These are phyloP conservation scores for Chaetodon auriga DNA, from an alignment of 2,113 vertebrate species.

Conservation along the genomic window DNA sequence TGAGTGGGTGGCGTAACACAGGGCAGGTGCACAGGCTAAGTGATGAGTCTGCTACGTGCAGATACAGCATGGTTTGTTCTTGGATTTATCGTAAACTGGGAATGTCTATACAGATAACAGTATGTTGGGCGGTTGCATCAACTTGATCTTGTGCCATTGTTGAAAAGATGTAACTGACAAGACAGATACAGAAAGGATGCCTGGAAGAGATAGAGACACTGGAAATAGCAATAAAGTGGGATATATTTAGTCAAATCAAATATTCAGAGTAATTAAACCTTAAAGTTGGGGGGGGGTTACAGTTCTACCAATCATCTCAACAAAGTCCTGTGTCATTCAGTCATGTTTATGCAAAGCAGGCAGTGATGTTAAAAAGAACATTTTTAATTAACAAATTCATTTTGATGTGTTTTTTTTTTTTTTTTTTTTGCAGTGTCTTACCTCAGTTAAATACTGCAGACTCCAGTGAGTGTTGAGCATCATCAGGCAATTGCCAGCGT, in stretches of 20 bases:
- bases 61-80: slow-evolving; percentile 50
- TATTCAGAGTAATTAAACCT: background rate
- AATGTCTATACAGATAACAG: slow-evolving; percentile 58
- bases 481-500: background rate
- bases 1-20: slow-evolving; percentile 65
- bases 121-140: slow-evolving; percentile 6
- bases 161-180: slow-evolving; percentile 7
- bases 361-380: background rate
- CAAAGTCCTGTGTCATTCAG: background rate
- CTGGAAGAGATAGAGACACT: background rate
- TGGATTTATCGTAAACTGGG: slow-evolving; percentile 38
- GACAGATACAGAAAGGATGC: slow-evolving; percentile 6
- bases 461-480: slow-evolving; percentile 8
- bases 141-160: slow-evolving; percentile 14
- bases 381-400: background rate
- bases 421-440: background rate
- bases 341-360: background rate
- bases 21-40: slow-evolving; percentile 74
- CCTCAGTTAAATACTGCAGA: background rate
- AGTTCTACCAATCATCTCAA: background rate
- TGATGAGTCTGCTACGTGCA: slow-evolving; percentile 74
- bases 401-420: background rate
- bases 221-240: slow-evolving; percentile 21
- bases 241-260: slow-evolving; percentile 10
- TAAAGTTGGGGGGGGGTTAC: background rate